Base-by-base conservation (phyloP, 1,140 invertebrate genomes). In the Drosophila leontia region DNA sequence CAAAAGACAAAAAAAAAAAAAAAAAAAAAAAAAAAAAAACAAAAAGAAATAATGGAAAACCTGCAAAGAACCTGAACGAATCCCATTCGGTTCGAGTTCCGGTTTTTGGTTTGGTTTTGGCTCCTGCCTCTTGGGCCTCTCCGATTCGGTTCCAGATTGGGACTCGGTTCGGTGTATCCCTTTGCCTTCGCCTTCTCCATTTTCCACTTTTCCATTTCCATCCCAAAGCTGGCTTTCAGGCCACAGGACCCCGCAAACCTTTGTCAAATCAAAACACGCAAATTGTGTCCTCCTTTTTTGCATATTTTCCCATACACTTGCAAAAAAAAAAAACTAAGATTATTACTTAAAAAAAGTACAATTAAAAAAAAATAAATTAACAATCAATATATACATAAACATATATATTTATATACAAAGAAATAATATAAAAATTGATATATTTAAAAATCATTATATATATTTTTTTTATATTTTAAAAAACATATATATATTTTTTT, bases 241-340 rank as follows among this genome's bases (percentile, higher is more conserved):
- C 39, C 41, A 15, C 51, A 44, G 34, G n/a, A 37, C 12, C n/a
- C 34, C 64, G 19, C 63, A 75, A 75, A 77, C 82, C 77, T 75
- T 72, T 68, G 67, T 68, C 70, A 70, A 75, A 68, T 61, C 42
- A 71, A 61, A 71, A 62, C 67, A 50, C 45, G 44, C 53, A 71
- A 71, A 69, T 58, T 47, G 50, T 71, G 64, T 59, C 53, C n/a
- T 41, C 23, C 23, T n/a, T 35, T 7, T 59, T 59, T 72, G 65
- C 44, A 71, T 72, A 72, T 70, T 70, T 59, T 72, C 15, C 9
- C 12, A 59, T 35, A 37, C 65, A 17, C 62, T 44, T 26, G 0
- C 11, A 7, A 1, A 15, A 53, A 37, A 37, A 13, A 13, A 23
- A 2, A n/a, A n/a, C n/a, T n/a, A 53, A 29, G 6, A 0, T 29